Conservation (phyloP, 1,140 invertebrate genomes). For the Philotrypesis tridentata region DNA sequence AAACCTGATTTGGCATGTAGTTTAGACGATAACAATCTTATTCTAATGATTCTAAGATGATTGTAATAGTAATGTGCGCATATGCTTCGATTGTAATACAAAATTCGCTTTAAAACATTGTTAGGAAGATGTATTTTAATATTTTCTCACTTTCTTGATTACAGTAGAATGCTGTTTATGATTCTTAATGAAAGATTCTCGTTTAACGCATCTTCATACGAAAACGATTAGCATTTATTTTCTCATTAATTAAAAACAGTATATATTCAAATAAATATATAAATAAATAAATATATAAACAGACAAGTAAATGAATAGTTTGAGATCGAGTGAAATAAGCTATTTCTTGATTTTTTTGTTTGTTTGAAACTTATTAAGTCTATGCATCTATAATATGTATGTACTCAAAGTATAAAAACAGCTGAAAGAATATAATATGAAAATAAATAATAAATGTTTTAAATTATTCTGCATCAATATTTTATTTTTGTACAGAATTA, state of each 20-base stretch:
- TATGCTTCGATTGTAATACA: conserved; percentile 29
- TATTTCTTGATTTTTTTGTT: not conserved
- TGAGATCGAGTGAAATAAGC: not conserved
- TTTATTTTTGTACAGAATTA: not conserved
- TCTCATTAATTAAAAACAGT: not conserved
- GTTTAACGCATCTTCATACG: no score
- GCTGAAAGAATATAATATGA: not conserved
- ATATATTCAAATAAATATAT: conserved; percentile 3
- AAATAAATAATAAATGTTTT: not conserved
- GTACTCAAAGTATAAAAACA: not conserved
- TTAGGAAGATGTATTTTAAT: conserved; percentile 10
- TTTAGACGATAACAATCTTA: conserved; percentile 11
- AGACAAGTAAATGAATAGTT: not conserved
- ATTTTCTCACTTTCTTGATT: not conserved
- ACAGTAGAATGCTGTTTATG: not conserved
- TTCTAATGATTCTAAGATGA: not conserved
- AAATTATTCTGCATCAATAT: not conserved
- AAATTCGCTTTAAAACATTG: not conserved
- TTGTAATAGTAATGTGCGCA: conserved; percentile 37
- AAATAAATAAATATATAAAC: conserved; percentile 12
- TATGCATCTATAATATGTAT: not conserved
- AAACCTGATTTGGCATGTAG: conserved; percentile 40
- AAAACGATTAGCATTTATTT: not conserved
- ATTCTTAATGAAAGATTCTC: conserved; percentile 34
- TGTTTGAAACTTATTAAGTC: not conserved